Evolutionary conservation across 2,888 invertebrate species (phyloP), one percentile per base, ranked within the genome.

Genomic region (Incurvaria masculella): DNA sequence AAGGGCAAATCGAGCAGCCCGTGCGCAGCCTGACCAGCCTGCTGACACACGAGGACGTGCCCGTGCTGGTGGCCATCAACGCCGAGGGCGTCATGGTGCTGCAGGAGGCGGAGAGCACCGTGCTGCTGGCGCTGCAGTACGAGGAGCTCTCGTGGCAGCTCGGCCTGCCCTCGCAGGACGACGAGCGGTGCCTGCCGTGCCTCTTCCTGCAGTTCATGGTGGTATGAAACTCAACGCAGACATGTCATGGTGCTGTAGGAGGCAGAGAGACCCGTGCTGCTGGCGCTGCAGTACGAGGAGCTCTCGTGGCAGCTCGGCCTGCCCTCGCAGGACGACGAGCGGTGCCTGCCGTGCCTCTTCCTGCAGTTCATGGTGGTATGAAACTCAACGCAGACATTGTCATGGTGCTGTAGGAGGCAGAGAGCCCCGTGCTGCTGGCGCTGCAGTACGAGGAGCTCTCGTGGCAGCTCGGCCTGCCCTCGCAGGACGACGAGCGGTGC

Each of bases 91-190:
- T 95, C 52, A 92, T 90, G 63, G 85, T 95, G 51, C 89, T 94
- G 52, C 94, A 95, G 63, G 88, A 89, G 55, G 78, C 85, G 26
- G 88, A 92, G 72, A 88, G 89, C 63, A 89, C 89, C 52, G 82
- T 94, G 42, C 72, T 94, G 38, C 73, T 95, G 44, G 93, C 94
- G 20, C 79, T 96, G 44, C 84, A 89, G 42, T 96, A 91, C 61
- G 91, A 94, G 60, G 92, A 96, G 61, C 72, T 97, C 54, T 93
- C 91, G 16, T 97, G 96, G 94, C 94, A 95, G 66, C 90, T 90
- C 67, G 93, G 93, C 0, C 86, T 93, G 60, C 89, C 92, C 0
- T 90, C 91, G 1, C 89, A 90, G 61, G 79, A 76, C 61, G 87
- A 88, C 59, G 89, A 92, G 17, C 91, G 95, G 65, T 92, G 94